Percentiles rank a stretch among this genome's conserved stretches.
Conservation (phyloP, 2,797 vertebrate genomes). For the Pteronotus mesoamericanus region DNA sequence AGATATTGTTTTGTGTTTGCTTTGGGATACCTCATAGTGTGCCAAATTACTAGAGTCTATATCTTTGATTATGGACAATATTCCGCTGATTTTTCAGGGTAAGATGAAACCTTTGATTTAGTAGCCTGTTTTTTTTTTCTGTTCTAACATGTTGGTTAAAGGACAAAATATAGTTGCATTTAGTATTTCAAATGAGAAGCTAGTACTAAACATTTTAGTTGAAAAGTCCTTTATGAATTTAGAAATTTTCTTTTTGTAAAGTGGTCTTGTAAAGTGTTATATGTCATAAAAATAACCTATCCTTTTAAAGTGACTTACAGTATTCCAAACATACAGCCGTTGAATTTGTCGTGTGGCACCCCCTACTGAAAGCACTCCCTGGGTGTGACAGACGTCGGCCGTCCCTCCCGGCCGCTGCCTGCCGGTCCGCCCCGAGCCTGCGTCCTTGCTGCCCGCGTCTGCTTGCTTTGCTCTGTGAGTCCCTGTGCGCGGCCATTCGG, state of each 20-base stretch:
- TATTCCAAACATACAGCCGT: neutral
- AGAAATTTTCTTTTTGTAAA: neutral
- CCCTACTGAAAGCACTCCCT: neutral
- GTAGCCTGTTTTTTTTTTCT: neutral
- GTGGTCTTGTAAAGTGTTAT: neutral
- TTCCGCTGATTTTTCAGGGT: slow-evolving; percentile 99
- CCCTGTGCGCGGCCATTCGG: fast-evolving
- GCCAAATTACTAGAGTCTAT: slow-evolving; percentile 97
- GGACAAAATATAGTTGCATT: neutral
- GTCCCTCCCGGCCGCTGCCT: no score
- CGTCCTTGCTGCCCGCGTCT: neutral
- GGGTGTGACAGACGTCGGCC: neutral
- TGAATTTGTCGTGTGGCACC: neutral
- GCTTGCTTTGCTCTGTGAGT: neutral
- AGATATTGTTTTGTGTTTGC: slow-evolving; percentile 98
- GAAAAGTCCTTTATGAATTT: neutral
- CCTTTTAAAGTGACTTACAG: neutral
- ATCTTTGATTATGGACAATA: slow-evolving; percentile 99
- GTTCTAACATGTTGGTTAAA: neutral
- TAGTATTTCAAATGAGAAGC: neutral
- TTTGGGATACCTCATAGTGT: slow-evolving; percentile 96
- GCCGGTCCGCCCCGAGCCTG: no score
- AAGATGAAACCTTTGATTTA: slow-evolving; percentile 78
- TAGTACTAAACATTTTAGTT: neutral
- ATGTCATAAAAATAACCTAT: neutral